Evolutionary conservation across 2,888 invertebrate genomes (phyloP), one percentile per base, ranked within the genome.

Genomic region (Ectemnius lituratus): DNA sequence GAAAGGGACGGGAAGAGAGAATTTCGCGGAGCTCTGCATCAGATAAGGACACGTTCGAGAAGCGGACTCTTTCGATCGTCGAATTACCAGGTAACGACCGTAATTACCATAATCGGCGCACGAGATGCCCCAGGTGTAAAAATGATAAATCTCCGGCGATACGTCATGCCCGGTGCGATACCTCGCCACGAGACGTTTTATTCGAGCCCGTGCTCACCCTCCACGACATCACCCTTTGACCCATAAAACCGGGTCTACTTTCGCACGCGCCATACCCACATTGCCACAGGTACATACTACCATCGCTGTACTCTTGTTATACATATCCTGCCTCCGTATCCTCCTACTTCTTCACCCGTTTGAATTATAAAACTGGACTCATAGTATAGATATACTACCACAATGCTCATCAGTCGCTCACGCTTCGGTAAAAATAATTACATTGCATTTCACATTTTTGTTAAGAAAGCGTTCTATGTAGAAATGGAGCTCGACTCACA

Each of bases 21-120:
- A 66, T 70, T 76, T 60, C 69, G 62, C 61, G 27, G 66, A 45
- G 65, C 27, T 69, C 69, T 73, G 69, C 73, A 75, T 75, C 75
- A 75, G 73, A 75, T 75, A 73, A 45, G 65, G 28, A 46, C 58
- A 66, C 46, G 66, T 57, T 73, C 61, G 73, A 62, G 61, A 58
- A n/a, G 60, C 27, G 28, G 57, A 58, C 61, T 70, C 72, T 62
- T 66, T 60, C 67, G 73, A 76, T 76, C 70, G 62, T 76, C 76
- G 73, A 75, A 75, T 77, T 72, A 69, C 58, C 75, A 59, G 49
- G 63, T 72, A 77, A 75, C 66, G 64, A 77, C 63, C 61, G 69
- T 72, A 76, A 78, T 78, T 76, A 76, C 64, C 78, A 73, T 76
- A 73, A 76, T 76, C 65, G 64, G 11, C 47, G 20, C 49, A 73